phyloP scores from a whole-genome alignment of 2,113 vertebrate genomes.

The Gnathonemus longibarbis region DNA sequence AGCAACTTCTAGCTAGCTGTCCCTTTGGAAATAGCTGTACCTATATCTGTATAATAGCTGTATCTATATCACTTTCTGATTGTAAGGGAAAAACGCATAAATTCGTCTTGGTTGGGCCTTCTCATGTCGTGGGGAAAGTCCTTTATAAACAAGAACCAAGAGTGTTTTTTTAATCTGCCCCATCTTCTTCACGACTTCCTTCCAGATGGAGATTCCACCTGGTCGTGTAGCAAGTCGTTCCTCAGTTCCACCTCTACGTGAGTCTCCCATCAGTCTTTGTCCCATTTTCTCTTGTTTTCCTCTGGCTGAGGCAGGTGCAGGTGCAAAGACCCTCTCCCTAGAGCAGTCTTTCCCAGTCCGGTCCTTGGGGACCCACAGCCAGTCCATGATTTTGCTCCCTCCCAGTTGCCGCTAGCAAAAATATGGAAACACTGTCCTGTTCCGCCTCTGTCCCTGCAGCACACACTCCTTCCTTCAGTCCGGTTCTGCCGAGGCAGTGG shows the following conservation, averaged over 20 bases:
- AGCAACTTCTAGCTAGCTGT: no score
- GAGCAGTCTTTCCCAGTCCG: background rate
- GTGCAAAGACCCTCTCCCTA: background rate
- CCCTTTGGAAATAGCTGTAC: no score
- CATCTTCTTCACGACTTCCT: background rate
- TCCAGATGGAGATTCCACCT: conserved; percentile 78
- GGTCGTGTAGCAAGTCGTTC: conserved; percentile 62
- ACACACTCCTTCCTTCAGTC: conserved; percentile 79
- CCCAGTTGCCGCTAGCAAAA: no score
- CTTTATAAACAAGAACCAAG: no score
- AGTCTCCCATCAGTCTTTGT: conserved; percentile 30
- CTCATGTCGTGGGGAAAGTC: background rate
- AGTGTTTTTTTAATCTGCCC: background rate
- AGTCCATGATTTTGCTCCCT: no score
- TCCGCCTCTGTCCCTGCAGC: conserved; percentile 44
- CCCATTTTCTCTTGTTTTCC: no score
- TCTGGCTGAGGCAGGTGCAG: background rate
- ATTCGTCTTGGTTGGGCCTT: background rate
- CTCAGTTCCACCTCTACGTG: conserved; percentile 76
- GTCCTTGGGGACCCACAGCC: background rate
- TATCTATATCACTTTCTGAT: background rate
- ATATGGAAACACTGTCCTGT: background rate
- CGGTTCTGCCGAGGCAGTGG: conserved; percentile 90
- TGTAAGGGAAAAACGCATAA: background rate
- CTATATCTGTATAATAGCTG: no score